Percentiles rank a stretch among this genome's conserved stretches.
These are phyloP conservation scores for Boleophthalmus pectinirostris DNA, from an alignment of 2,113 vertebrate genomes.

Conservation along the genomic window DNA sequence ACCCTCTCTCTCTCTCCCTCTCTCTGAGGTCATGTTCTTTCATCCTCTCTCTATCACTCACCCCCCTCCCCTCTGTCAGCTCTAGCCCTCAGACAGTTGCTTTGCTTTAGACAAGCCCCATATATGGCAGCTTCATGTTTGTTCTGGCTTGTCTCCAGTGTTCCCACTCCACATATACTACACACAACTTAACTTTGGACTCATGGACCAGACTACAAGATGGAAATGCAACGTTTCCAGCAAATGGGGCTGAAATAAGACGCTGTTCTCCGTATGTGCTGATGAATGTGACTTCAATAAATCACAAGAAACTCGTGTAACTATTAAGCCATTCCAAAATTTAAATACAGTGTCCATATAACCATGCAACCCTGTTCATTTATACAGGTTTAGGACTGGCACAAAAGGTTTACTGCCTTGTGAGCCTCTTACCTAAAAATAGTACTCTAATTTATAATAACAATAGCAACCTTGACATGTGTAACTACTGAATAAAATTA, in stretches of 20 bases:
- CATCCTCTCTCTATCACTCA: slow-evolving; percentile 31
- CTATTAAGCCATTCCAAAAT: neutral
- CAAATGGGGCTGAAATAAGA: slow-evolving; percentile 43
- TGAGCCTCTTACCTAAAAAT: too few relatives aligned
- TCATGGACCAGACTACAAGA: slow-evolving; percentile 39
- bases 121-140: slow-evolving; percentile 79
- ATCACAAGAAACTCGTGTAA: neutral
- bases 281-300: slow-evolving; percentile 17
- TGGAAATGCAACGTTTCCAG: slow-evolving; percentile 53
- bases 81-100: slow-evolving; percentile 68
- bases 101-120: slow-evolving; percentile 72
- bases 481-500: neutral
- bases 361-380: neutral
- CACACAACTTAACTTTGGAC: slow-evolving; percentile 27
- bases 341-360: neutral
- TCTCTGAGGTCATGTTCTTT: slow-evolving; percentile 50
- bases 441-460: neutral
- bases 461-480: neutral
- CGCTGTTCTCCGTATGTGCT: slow-evolving; percentile 9
- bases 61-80: neutral
- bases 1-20: slow-evolving; percentile 11
- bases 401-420: too few relatives aligned
- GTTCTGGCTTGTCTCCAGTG: slow-evolving; percentile 73
- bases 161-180: slow-evolving; percentile 48
- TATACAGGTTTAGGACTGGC: neutral